A percentile compares a stretch with the other conserved stretches of the same genome.
These are phyloP conservation scores for Premnoplex brunnescens DNA, from an alignment of 2,797 vertebrate genomes.

Conservation along the genomic window DNA sequence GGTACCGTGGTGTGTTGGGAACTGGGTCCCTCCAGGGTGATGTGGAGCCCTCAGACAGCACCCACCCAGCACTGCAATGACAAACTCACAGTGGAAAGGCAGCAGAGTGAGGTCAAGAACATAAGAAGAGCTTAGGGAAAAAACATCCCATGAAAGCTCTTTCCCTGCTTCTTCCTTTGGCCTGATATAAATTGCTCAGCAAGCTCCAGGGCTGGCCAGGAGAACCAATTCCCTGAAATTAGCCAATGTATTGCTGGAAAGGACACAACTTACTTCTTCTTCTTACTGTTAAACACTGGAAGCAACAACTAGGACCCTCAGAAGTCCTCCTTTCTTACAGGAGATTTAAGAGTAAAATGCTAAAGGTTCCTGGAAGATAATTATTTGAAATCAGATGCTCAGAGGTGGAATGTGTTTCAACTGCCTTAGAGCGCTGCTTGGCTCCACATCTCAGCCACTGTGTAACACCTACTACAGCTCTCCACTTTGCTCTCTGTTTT, in stretches of 20 bases:
- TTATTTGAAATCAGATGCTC: neutral
- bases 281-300: neutral
- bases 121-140: neutral
- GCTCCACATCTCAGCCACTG: neutral
- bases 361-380: neutral
- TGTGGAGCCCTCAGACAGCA: neutral
- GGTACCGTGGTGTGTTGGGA: fast-evolving
- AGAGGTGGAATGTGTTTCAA: neutral
- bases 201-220: neutral
- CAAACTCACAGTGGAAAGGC: neutral
- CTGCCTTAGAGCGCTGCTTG: neutral
- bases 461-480: neutral
- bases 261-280: neutral
- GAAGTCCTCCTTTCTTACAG: neutral
- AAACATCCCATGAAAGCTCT: neutral
- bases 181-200: neutral
- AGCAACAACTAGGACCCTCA: neutral
- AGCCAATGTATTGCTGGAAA: neutral
- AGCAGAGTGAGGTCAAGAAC: neutral
- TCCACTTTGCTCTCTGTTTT: neutral
- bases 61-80: fast-evolving
- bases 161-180: neutral
- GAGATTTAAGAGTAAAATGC: neutral
- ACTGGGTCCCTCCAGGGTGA: fast-evolving
- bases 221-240: neutral